phyloP scores from a whole-genome alignment of 2,113 vertebrate species.

The Mellivora capensis region DNA sequence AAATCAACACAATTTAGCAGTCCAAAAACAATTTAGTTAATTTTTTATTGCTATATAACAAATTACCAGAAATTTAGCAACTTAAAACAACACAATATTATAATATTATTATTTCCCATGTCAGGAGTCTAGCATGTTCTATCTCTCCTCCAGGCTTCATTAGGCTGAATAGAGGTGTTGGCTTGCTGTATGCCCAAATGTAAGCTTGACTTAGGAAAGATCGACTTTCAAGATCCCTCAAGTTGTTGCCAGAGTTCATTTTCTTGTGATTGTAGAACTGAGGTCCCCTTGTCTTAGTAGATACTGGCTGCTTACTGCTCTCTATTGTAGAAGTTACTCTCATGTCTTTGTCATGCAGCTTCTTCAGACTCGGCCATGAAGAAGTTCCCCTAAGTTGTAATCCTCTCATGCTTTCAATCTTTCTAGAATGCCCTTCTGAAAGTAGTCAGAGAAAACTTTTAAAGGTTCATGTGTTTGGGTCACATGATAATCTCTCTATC shows the following conservation, averaged over 20 bases:
- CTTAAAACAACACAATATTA: not conserved
- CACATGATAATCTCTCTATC: not conserved
- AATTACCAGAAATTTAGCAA: not conserved
- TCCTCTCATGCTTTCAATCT: not conserved
- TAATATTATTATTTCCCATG: not conserved
- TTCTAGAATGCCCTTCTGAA: not conserved
- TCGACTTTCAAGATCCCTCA: not conserved
- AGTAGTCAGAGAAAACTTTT: not conserved
- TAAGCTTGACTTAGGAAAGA: not conserved
- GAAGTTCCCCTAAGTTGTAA: not conserved
- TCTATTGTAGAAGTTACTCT: not conserved
- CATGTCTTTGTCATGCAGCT: not conserved
- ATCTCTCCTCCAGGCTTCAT: not conserved
- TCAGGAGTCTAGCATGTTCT: not conserved
- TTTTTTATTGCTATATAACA: not conserved
- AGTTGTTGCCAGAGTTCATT: not conserved
- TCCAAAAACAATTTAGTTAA: not conserved
- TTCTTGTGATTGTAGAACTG: not conserved
- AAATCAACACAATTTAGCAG: not conserved
- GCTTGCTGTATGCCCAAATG: fast-evolving
- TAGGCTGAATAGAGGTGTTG: not conserved
- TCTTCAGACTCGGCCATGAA: not conserved
- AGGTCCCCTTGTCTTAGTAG: not conserved
- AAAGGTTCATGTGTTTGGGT: not conserved
- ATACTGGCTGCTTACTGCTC: not conserved